phyloP scores from a whole-genome alignment of 2,797 vertebrate genomes.

The Amniataba percoides region DNA sequence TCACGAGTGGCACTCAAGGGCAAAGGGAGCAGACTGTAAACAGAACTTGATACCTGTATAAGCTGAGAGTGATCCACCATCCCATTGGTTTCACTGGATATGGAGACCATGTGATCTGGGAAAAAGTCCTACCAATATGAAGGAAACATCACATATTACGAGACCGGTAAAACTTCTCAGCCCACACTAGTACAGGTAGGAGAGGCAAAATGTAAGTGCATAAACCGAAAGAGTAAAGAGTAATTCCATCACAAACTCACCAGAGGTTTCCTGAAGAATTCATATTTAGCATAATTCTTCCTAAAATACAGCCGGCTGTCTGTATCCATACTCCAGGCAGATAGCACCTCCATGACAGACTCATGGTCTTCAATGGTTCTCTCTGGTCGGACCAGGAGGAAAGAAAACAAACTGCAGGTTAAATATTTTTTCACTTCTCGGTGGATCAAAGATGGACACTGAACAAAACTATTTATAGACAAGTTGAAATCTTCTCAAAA shows the following conservation, averaged over 20 bases:
- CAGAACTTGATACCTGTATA: slow-evolving; percentile 89
- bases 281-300: slow-evolving; percentile 98
- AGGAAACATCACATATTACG: slow-evolving; percentile 45
- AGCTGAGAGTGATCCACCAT: slow-evolving; percentile 89
- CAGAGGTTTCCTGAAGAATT: slow-evolving; percentile 97
- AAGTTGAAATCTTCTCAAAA: slow-evolving; percentile 14
- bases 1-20: slow-evolving; percentile 13
- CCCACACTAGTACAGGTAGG: background rate
- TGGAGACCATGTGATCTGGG: slow-evolving; percentile 95
- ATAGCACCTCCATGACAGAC: slow-evolving; percentile 92
- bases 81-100: slow-evolving; percentile 90
- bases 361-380: slow-evolving; percentile 98
- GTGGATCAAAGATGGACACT: background rate
- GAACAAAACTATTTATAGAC: slow-evolving; percentile 4
- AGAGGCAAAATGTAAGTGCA: background rate
- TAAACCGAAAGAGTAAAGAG: background rate
- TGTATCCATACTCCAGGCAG: slow-evolving; percentile 93
- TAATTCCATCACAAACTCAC: slow-evolving; percentile 81
- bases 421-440: slow-evolving; percentile 6
- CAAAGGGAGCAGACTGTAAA: slow-evolving; percentile 25
- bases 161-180: background rate
- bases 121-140: slow-evolving; percentile 91
- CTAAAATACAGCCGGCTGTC: slow-evolving; percentile 94
- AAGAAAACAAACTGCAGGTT: slow-evolving; percentile 19
- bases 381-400: slow-evolving; percentile 81